Percentiles rank a stretch among this genome's conserved stretches.
Evolutionary conservation across 2,113 vertebrate species (phyloP).

Genomic region (Caloenas nicobarica): DNA sequence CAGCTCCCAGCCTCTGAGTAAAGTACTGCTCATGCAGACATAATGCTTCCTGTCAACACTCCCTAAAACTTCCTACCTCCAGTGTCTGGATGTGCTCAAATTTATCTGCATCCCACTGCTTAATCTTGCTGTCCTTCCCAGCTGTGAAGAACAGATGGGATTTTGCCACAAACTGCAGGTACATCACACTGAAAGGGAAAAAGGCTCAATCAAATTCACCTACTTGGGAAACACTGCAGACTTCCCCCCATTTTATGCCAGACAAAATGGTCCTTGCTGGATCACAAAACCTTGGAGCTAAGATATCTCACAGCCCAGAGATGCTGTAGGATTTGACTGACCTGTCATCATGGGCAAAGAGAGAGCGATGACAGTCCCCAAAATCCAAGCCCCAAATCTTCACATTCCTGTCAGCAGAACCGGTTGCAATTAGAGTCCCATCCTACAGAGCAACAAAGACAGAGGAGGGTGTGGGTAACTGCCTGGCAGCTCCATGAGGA

Average conservation of each 20-base stretch:
- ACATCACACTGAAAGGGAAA: constrained; percentile 87
- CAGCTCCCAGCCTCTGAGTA: background rate
- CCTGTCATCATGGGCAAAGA: constrained; percentile 99
- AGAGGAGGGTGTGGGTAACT: background rate
- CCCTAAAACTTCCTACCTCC: constrained; percentile 80
- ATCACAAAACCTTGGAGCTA: background rate
- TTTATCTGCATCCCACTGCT: constrained; percentile 98
- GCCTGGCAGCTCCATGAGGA: background rate
- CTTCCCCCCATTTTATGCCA: background rate
- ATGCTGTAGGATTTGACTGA: constrained; percentile 30
- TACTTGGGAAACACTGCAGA: background rate
- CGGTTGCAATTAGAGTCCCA: constrained; percentile 88
- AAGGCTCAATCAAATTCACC: background rate
- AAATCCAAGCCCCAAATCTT: constrained; percentile 99
- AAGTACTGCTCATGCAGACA: background rate
- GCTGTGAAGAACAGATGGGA: constrained; percentile 98
- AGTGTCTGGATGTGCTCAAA: constrained; percentile 94
- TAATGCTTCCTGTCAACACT: background rate
- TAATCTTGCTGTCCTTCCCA: constrained; percentile 94
- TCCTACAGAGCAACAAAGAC: constrained; percentile 76
- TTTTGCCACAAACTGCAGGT: constrained; percentile 92
- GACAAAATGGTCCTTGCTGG: background rate
- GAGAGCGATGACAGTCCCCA: constrained; percentile 95
- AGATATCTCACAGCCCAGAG: background rate
- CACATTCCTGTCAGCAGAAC: constrained; percentile 94